phyloP scores from a whole-genome alignment of 1,140 invertebrate species.

The Yoshiicerus persimilis region DNA sequence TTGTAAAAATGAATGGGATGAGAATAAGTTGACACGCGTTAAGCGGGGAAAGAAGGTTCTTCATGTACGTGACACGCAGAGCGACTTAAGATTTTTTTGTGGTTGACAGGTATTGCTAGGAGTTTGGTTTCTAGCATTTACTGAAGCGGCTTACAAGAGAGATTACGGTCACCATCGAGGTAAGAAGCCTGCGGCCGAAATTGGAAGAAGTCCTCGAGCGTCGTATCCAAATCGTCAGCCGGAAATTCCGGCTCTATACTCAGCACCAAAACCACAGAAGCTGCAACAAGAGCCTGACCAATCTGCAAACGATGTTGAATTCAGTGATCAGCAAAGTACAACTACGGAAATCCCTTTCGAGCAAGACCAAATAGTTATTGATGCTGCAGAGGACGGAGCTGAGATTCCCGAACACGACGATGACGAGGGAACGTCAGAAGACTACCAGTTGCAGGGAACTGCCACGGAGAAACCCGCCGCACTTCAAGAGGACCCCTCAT shows the following conservation, averaged over 20 bases:
- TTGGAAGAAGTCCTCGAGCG: background rate
- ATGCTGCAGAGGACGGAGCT: background rate
- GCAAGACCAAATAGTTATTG: background rate
- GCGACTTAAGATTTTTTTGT: background rate
- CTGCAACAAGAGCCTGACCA: background rate
- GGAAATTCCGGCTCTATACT: constrained; percentile 27
- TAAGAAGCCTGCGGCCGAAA: background rate
- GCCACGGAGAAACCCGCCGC: background rate
- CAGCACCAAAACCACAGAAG: constrained; percentile 23
- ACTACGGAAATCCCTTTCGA: constrained; percentile 22
- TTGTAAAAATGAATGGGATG: background rate
- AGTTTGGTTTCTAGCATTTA: background rate
- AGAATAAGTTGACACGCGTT: background rate
- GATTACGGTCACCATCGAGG: background rate
- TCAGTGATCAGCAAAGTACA: background rate
- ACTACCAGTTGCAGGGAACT: background rate
- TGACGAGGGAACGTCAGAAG: constrained; percentile 32
- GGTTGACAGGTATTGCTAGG: background rate
- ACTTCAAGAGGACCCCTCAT: background rate
- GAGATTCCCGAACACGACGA: background rate
- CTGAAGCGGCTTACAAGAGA: background rate
- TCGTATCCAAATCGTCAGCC: background rate
- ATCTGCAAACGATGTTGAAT: background rate
- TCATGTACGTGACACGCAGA: background rate
- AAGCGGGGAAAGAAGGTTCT: background rate